These are phyloP conservation scores for Perizoma affinitatum DNA, from an alignment of 2,888 invertebrate species.

Conservation along the genomic window DNA sequence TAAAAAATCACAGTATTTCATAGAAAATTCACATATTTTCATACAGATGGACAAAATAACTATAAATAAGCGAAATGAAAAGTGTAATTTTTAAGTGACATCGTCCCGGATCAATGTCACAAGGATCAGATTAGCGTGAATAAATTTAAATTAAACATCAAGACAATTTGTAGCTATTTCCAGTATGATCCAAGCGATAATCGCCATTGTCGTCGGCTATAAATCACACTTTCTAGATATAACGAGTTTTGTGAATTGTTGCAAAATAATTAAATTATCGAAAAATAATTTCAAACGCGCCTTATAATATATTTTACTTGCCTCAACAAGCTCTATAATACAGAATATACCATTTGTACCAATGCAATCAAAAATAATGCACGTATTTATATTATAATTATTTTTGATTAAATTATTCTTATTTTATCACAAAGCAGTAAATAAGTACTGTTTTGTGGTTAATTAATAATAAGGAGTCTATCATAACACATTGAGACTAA, in stretches of 20 bases:
- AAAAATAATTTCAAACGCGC: conserved; percentile 22
- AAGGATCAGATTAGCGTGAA: conserved; percentile 34
- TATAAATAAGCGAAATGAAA: conserved; percentile 40
- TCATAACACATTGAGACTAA: too few relatives aligned
- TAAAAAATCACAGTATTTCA: conserved; percentile 24
- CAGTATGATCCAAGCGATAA: conserved; percentile 22
- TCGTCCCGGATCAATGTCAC: conserved; percentile 29
- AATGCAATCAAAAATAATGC: too few relatives aligned
- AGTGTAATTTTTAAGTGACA: conserved; percentile 39
- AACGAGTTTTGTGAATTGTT: conserved; percentile 34
- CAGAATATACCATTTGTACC: too few relatives aligned
- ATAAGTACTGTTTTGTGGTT: too few relatives aligned
- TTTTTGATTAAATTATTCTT: too few relatives aligned
- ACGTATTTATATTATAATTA: too few relatives aligned
- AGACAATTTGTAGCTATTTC: conserved; percentile 21
- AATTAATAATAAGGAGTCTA: too few relatives aligned
- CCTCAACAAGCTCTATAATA: too few relatives aligned
- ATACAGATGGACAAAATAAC: conserved; percentile 31
- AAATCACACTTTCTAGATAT: conserved; percentile 37
- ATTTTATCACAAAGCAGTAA: too few relatives aligned
- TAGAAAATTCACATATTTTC: conserved; percentile 22
- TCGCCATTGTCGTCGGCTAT: conserved; percentile 19
- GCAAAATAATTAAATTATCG: conserved; percentile 38
- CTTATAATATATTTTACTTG: too few relatives aligned
- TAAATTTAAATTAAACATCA: conserved; percentile 14